Conservation (phyloP, 1,140 invertebrate genomes). For the Bombus cullumanus region DNA sequence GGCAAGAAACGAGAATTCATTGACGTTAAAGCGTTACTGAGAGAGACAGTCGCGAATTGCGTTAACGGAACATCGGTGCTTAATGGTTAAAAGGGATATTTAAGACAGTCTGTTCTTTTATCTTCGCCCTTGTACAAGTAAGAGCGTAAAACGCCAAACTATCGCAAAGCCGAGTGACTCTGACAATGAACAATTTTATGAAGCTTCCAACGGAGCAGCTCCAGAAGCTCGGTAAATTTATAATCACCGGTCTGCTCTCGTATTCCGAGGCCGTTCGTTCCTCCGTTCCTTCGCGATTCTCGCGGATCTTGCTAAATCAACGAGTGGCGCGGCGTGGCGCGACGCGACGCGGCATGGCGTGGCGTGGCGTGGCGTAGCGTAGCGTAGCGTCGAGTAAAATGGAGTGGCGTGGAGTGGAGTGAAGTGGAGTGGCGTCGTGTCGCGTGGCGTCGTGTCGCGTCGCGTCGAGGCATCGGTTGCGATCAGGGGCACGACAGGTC, state of each 20-base stretch:
- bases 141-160: neutral
- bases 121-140: too few relatives aligned
- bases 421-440: rapidly evolving
- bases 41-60: too few relatives aligned
- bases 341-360: neutral
- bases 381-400: too few relatives aligned
- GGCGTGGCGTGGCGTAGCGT: rapidly evolving
- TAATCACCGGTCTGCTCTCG: neutral
- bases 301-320: slow-evolving; percentile 23
- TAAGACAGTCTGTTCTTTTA: too few relatives aligned
- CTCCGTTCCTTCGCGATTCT: too few relatives aligned
- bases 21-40: too few relatives aligned
- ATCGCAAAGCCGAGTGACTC: too few relatives aligned
- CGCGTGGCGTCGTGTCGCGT: too few relatives aligned
- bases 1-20: too few relatives aligned
- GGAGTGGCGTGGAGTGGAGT: neutral
- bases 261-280: neutral
- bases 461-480: neutral
- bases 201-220: neutral
- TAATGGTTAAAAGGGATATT: too few relatives aligned
- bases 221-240: neutral
- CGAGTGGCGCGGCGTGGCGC: neutral
- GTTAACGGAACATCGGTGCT: too few relatives aligned
- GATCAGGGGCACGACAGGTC: slow-evolving; percentile 42
- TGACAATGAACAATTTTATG: neutral